Evolutionary conservation across 2,113 vertebrate species (phyloP), one percentile per base, ranked within the genome.

Genomic region (Microcebus ravelobensis): DNA sequence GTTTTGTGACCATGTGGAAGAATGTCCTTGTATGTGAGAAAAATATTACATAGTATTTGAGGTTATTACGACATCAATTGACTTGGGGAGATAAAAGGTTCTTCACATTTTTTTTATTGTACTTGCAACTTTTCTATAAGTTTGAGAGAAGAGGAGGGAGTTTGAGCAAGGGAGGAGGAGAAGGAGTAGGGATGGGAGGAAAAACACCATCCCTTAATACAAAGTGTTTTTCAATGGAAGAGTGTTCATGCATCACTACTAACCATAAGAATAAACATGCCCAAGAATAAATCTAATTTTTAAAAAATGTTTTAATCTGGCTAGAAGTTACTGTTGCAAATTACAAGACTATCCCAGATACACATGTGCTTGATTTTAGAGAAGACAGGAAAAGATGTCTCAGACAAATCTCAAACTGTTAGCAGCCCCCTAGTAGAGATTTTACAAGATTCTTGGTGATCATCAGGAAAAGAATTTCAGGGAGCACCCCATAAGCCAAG

Each of bases 371-470:
- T 95, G 48, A 90, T 77, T 91, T 95, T 77, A 80, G 39, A 81
- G 94, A 97, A 96, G 91, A 97, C 93, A 97, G 83, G 94, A 92
- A 98, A 96, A 96, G 96, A 87, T 0, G 11, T 92, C 93, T 94
- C 57, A 81, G 89, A 95, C 84, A 86, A 94, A 98, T 85, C n/a
- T 21, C 71, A 73, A 63, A 18, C 71, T 42, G 25, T 63, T 29
- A 63, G 59, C 10, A 63, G 59, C 59, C 10, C 27, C 8, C 3
- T 0, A 29, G 25, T 21, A 57, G 55, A 57, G 55, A 6, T 63
- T 63, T 63, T 63, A 27, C 59, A 10, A 27, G 25, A 12, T 63
- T 63, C 23, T 63, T 63, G 23, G 59, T 63, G 59, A 63, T 63
- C 59, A 12, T 27, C 25, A 12, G 59, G 59, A 63, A 63, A 63